Evolutionary conservation across 2,113 vertebrate species (phyloP).

Genomic region (Pomatostomus ruficeps): DNA sequence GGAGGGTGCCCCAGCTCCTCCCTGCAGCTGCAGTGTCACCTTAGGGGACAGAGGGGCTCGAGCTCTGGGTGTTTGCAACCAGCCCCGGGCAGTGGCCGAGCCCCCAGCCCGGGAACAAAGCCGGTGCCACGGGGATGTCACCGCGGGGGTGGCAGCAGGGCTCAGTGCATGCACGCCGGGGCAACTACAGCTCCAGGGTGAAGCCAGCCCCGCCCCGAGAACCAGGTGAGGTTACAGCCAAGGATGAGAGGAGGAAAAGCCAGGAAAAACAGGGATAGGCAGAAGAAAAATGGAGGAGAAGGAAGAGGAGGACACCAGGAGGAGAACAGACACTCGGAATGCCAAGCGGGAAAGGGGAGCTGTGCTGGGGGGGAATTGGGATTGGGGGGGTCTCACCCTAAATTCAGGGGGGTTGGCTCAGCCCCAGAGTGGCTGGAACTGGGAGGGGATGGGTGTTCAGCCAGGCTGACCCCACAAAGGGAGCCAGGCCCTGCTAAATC

Average conservation of each 20-base stretch:
- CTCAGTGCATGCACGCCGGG: neutral
- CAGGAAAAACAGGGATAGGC: neutral
- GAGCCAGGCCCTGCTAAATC: neutral
- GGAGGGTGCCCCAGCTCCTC: neutral
- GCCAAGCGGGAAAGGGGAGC: neutral
- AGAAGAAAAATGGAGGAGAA: constrained; percentile 31
- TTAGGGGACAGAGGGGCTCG: neutral
- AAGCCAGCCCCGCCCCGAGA: neutral
- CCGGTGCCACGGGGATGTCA: neutral
- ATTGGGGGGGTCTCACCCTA: neutral
- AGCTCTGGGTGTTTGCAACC: neutral
- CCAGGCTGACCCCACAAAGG: neutral
- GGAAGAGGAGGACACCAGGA: constrained; percentile 1
- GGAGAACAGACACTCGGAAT: fast-evolving
- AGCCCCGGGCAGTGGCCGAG: neutral
- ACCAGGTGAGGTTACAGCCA: neutral
- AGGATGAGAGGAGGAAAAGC: constrained; percentile 15
- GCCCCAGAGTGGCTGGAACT: neutral
- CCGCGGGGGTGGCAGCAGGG: neutral
- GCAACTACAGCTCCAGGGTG: neutral
- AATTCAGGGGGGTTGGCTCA: neutral
- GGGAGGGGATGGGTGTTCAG: neutral
- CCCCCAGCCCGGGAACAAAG: neutral
- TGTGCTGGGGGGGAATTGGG: neutral
- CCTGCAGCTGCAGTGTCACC: neutral